A percentile compares a stretch with the other conserved stretches of the same genome.
These are phyloP conservation scores for Melanaphis sacchari DNA, from an alignment of 1,140 invertebrate genomes.

Conservation along the genomic window DNA sequence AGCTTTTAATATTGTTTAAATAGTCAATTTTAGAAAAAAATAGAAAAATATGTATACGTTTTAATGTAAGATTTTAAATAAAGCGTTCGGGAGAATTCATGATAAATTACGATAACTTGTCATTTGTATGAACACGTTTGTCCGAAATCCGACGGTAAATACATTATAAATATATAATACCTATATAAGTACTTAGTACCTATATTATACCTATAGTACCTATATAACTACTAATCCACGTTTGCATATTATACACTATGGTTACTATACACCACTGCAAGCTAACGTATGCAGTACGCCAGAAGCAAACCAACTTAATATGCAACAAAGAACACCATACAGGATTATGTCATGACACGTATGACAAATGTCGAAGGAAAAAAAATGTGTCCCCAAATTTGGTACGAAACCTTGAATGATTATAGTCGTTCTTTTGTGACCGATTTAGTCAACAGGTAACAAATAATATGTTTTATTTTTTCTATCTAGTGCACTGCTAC, in stretches of 20 bases:
- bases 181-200: no score
- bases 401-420: conserved; percentile 29
- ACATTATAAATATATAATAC: not conserved
- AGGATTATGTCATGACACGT: conserved; percentile 1
- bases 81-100: not conserved
- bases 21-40: not conserved
- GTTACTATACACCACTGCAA: not conserved
- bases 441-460: conserved; percentile 23
- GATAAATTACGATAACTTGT: not conserved
- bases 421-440: not conserved
- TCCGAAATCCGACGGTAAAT: not conserved
- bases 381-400: conserved; percentile 38
- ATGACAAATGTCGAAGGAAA: conserved; percentile 6
- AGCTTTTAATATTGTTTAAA: not conserved
- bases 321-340: not conserved
- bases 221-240: not conserved
- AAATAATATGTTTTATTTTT: not conserved
- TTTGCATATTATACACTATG: not conserved
- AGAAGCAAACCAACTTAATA: not conserved
- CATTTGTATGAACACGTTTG: not conserved
- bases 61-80: not conserved
- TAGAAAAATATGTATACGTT: not conserved
- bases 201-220: no score
- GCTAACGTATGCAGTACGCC: not conserved
- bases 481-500: not conserved